phyloP scores from a whole-genome alignment of 2,888 invertebrate genomes.

The Helleia helle region DNA sequence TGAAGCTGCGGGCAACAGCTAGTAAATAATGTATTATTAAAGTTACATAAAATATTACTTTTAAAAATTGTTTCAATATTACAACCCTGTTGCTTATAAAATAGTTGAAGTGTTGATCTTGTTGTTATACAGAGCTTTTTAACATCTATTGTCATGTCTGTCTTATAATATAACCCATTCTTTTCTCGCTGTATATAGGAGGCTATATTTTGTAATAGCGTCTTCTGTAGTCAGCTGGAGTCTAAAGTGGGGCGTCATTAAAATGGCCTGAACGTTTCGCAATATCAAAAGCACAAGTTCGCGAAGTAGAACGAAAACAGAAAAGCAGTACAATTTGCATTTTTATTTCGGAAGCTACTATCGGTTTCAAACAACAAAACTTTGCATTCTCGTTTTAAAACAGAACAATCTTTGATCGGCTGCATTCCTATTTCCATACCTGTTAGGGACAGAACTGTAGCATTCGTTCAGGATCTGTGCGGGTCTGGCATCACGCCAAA shows the following conservation, averaged over 20 bases:
- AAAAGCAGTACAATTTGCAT: constrained; percentile 53
- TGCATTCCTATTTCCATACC: constrained; percentile 37
- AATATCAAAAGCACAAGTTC: constrained; percentile 41
- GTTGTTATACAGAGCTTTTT: no score
- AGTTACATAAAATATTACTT: no score
- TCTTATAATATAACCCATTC: neutral
- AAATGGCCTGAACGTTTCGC: constrained; percentile 21
- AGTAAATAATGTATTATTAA: no score
- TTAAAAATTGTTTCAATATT: no score
- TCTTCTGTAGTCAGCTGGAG: constrained; percentile 12
- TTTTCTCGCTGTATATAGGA: neutral
- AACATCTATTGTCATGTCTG: neutral
- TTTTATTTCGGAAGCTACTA: constrained; percentile 52
- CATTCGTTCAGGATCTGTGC: constrained; percentile 23
- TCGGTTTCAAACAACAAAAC: constrained; percentile 47
- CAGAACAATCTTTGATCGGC: constrained; percentile 60
- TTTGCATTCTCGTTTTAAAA: constrained; percentile 51
- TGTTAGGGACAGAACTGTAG: constrained; percentile 25
- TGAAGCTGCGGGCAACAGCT: no score
- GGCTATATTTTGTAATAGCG: neutral
- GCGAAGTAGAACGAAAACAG: constrained; percentile 29
- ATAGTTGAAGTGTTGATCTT: no score
- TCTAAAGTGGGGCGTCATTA: constrained; percentile 23
- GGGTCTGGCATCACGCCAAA: constrained; percentile 45
- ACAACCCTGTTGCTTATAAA: no score